Conservation (phyloP, 2,797 vertebrate species). For the Aphelocoma californica region DNA sequence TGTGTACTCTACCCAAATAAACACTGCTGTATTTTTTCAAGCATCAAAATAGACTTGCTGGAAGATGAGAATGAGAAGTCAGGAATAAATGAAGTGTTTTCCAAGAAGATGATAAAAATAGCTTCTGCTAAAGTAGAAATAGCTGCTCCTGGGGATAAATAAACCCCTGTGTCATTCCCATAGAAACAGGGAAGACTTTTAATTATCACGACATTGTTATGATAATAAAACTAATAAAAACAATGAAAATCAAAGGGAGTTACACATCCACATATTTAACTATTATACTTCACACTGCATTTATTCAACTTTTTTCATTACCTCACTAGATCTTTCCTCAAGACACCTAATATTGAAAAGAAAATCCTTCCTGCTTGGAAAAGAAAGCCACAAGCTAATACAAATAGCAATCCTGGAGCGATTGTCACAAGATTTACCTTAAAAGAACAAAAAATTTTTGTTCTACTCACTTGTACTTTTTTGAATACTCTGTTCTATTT, state of each 20-base stretch:
- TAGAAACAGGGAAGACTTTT: neutral
- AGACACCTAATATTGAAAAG: neutral
- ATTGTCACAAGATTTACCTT: neutral
- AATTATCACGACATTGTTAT: neutral
- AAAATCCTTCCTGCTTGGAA: neutral
- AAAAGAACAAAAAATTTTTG: neutral
- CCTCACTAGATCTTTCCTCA: neutral
- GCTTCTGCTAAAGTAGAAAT: neutral
- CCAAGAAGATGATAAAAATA: neutral
- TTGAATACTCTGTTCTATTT: neutral
- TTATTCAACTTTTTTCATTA: neutral
- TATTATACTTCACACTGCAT: neutral
- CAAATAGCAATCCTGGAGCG: neutral
- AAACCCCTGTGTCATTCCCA: neutral
- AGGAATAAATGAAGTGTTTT: neutral
- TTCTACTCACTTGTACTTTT: neutral
- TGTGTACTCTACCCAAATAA: neutral
- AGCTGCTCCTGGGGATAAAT: neutral
- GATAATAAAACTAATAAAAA: neutral
- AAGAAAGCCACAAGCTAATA: neutral
- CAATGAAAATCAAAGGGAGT: neutral
- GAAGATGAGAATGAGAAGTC: neutral
- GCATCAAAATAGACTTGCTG: neutral
- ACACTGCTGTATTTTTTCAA: neutral
- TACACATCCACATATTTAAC: neutral